A percentile compares a stretch with the other conserved stretches of the same genome.
Conservation (phyloP, 2,113 vertebrate genomes). For the Naja naja region DNA sequence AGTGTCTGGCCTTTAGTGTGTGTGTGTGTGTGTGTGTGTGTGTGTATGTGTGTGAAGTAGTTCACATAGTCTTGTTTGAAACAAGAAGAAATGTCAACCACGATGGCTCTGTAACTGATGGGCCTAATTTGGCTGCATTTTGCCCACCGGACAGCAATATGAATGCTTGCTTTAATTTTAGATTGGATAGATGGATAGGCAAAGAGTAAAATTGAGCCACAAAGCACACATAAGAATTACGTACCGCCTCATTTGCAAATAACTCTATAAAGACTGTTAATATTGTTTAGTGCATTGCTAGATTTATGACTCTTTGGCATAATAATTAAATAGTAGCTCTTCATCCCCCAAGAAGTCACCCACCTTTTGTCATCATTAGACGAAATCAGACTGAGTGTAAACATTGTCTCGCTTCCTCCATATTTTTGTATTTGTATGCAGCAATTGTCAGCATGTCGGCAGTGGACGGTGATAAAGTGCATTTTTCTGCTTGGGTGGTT, state of each 20-base stretch:
- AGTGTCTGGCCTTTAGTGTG: not conserved
- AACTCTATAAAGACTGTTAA: slow-evolving; percentile 38
- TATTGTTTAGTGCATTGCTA: slow-evolving; percentile 27
- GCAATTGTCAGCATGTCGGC: slow-evolving; percentile 78
- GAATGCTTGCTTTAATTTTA: not conserved
- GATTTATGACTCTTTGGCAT: slow-evolving; percentile 54
- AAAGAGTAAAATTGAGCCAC: not conserved
- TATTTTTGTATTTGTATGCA: slow-evolving; percentile 77
- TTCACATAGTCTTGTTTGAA: not conserved
- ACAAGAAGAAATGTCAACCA: not conserved
- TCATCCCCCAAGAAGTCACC: slow-evolving; percentile 46
- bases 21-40: too few species aligned
- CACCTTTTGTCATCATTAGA: slow-evolving; percentile 69
- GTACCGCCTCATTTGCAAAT: slow-evolving; percentile 35
- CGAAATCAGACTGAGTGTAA: slow-evolving; percentile 76
- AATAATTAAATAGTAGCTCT: slow-evolving; percentile 65
- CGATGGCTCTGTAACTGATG: not conserved
- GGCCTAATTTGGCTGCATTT: not conserved
- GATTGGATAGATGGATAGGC: not conserved
- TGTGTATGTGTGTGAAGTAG: not conserved
- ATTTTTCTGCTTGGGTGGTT: slow-evolving; percentile 92
- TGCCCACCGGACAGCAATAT: not conserved
- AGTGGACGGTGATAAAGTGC: slow-evolving; percentile 82
- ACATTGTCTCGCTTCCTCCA: slow-evolving; percentile 68
- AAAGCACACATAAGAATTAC: slow-evolving; percentile 20